phyloP scores from a whole-genome alignment of 2,888 invertebrate genomes.

The Brachypterus glaber region DNA sequence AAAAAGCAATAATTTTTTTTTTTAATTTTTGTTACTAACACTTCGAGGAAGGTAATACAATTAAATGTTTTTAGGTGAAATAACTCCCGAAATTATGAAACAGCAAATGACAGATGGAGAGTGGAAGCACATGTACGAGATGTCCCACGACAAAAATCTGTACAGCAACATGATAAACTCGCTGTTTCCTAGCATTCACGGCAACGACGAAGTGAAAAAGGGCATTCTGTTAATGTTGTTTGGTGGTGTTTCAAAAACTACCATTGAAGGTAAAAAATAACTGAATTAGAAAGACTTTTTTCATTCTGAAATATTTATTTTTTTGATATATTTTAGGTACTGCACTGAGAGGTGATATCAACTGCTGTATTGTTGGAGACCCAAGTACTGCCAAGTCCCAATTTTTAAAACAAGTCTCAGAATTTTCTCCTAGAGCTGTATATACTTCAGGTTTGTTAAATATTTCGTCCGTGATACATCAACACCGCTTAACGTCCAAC shows the following conservation, averaged over 20 bases:
- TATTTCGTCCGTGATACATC: too few species aligned
- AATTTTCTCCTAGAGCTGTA: constrained; percentile 91
- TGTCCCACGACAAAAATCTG: constrained; percentile 88
- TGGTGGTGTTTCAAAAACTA: constrained; percentile 93
- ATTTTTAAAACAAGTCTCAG: constrained; percentile 78
- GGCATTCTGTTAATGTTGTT: constrained; percentile 88
- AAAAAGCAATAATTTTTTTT: not conserved
- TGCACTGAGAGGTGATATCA: constrained; percentile 89
- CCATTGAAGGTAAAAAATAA: constrained; percentile 67
- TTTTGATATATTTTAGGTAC: constrained; percentile 43
- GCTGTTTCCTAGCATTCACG: constrained; percentile 93
- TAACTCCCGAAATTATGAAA: constrained; percentile 85
- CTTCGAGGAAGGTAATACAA: not conserved
- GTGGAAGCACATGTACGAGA: constrained; percentile 92
- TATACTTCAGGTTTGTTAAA: constrained; percentile 65
- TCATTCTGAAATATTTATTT: constrained; percentile 37
- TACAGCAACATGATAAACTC: constrained; percentile 84
- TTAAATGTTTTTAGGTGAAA: constrained; percentile 55
- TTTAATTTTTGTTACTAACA: not conserved
- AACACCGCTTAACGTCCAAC: too few species aligned
- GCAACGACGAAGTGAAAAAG: constrained; percentile 91
- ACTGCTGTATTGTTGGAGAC: constrained; percentile 97
- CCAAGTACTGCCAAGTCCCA: constrained; percentile 99
- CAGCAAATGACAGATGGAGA: constrained; percentile 90
- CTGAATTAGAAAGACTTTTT: constrained; percentile 33